phyloP scores from a whole-genome alignment of 64 coral and sea anemone species.

The Pocillopora damicornis region DNA sequence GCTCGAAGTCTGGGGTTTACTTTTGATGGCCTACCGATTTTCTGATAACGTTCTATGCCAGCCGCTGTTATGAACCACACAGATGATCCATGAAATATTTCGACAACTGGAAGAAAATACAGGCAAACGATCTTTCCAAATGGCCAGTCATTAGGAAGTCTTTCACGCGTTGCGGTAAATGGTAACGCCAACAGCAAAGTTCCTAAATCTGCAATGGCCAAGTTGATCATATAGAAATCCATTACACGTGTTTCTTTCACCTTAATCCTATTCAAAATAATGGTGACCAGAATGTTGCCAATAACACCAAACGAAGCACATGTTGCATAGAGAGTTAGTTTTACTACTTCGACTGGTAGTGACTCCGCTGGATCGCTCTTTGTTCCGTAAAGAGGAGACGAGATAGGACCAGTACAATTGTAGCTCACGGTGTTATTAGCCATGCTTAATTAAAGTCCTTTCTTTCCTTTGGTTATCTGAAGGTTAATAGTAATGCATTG shows the following conservation, averaged over 20 bases:
- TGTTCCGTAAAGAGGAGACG: neutral
- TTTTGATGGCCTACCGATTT: neutral
- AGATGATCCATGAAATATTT: constrained; percentile 50
- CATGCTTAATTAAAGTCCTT: neutral
- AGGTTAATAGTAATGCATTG: neutral
- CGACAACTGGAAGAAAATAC: constrained; percentile 29
- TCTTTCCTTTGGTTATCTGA: neutral
- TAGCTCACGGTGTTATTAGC: neutral
- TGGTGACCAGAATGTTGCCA: constrained; percentile 37
- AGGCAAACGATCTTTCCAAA: constrained; percentile 37
- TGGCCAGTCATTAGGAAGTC: constrained; percentile 20
- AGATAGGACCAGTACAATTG: neutral
- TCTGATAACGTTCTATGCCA: constrained; percentile 47
- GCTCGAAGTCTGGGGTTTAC: neutral
- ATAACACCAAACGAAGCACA: constrained; percentile 35
- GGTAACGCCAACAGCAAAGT: constrained; percentile 50
- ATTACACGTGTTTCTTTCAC: neutral
- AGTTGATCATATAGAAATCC: constrained; percentile 43
- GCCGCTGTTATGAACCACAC: constrained; percentile 55
- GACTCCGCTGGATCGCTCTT: neutral
- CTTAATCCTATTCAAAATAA: neutral
- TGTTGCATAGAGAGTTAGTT: neutral
- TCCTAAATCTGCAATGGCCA: constrained; percentile 56
- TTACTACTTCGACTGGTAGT: neutral
- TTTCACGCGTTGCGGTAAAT: constrained; percentile 20